Percentiles rank a stretch among this genome's conserved stretches.
Conservation (phyloP, 2,888 invertebrate species). For the Gari tellinella region DNA sequence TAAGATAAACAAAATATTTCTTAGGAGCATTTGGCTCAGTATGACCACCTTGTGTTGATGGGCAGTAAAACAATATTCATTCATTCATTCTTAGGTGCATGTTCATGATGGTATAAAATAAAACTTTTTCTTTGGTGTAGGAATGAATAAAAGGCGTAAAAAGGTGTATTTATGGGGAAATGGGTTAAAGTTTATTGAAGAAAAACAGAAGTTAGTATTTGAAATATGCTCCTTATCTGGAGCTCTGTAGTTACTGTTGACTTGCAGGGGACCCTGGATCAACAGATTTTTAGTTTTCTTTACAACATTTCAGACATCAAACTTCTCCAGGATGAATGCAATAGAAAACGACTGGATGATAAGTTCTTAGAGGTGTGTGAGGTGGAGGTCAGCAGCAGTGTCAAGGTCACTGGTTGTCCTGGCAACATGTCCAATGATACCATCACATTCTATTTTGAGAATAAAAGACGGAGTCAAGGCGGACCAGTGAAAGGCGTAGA, state of each 20-base stretch:
- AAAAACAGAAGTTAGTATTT: neutral
- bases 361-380: slow-evolving; percentile 5
- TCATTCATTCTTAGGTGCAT: no score
- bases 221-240: no score
- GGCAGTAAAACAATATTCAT: no score
- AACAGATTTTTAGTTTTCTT: no score
- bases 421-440: slow-evolving; percentile 14
- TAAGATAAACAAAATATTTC: no score
- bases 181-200: neutral
- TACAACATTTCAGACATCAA: slow-evolving; percentile 3
- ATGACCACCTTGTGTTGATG: no score
- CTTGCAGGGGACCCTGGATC: no score
- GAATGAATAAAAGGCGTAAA: no score
- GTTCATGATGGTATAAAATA: no score
- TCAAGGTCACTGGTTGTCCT: slow-evolving; percentile 28
- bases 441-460: slow-evolving; percentile 44
- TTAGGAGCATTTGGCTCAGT: neutral
- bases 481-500: slow-evolving; percentile 26
- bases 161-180: neutral
- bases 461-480: slow-evolving; percentile 35
- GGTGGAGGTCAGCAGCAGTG: slow-evolving; percentile 23
- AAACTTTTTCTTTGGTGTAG: no score
- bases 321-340: slow-evolving; percentile 4
- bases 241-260: no score
- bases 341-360: slow-evolving; percentile 17